Percentiles rank a stretch among this genome's conserved stretches.
phyloP scores from a whole-genome alignment of 2,113 vertebrate genomes.

The Lycaon pictus region DNA sequence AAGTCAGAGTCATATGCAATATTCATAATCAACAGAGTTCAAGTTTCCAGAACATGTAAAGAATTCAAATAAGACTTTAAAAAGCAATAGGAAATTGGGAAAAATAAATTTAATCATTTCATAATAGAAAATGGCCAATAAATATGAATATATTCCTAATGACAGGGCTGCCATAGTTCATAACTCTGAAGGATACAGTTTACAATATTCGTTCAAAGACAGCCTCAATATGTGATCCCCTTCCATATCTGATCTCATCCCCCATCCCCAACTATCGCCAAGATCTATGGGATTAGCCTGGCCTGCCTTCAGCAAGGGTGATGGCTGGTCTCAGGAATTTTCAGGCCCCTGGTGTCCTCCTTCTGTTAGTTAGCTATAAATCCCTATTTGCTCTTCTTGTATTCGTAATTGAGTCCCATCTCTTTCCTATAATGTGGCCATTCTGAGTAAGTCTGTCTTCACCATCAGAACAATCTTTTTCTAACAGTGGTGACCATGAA shows the following conservation, averaged over 20 bases:
- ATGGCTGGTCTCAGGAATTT: neutral
- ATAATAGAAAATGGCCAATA: neutral
- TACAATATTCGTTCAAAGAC: neutral
- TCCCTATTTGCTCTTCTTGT: neutral
- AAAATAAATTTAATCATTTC: neutral
- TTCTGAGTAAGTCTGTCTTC: neutral
- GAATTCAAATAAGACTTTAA: neutral
- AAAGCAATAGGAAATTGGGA: neutral
- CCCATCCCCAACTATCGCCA: rapidly evolving
- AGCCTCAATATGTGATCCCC: neutral
- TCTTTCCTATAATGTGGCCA: neutral
- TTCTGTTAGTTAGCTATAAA: neutral
- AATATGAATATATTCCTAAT: neutral
- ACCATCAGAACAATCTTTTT: neutral
- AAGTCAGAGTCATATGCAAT: neutral
- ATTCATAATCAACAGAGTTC: neutral
- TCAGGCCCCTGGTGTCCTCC: neutral
- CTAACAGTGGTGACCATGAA: neutral
- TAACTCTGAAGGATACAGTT: neutral
- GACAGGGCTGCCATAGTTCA: neutral
- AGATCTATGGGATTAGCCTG: neutral
- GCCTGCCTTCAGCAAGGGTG: neutral
- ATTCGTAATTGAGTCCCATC: rapidly evolving
- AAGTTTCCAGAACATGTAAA: neutral
- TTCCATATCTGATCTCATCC: neutral